Evolutionary conservation across 2,888 invertebrate species (phyloP).

Genomic region (Eupithecia subfuscata): DNA sequence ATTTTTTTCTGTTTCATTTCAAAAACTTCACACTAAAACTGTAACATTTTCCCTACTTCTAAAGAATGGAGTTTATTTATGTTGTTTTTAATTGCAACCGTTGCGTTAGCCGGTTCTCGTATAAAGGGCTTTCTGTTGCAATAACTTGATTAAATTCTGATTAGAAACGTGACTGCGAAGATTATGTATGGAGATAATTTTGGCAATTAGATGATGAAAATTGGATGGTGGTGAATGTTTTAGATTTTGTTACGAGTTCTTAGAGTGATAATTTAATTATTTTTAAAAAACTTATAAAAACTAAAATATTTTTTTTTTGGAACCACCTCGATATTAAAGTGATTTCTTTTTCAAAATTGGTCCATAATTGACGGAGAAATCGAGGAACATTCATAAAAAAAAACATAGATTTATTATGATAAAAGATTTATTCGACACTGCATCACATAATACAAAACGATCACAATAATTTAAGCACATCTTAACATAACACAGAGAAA

Average conservation of each 20-base stretch:
- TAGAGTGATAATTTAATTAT: background rate
- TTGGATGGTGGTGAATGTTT: background rate
- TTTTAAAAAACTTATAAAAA: no score
- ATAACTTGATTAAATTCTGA: constrained; percentile 26
- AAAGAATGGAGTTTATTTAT: constrained; percentile 28
- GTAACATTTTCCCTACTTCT: constrained; percentile 25
- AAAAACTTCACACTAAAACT: constrained; percentile 6
- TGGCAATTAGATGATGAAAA: constrained; percentile 18
- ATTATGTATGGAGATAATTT: constrained; percentile 17
- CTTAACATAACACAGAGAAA: no score
- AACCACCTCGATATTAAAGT: no score
- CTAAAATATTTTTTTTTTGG: no score
- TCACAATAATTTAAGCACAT: no score
- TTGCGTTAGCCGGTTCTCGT: constrained; percentile 19
- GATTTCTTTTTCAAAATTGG: no score
- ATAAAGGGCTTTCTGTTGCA: constrained; percentile 34
- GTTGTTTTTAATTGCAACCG: constrained; percentile 32
- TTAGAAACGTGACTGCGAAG: constrained; percentile 29
- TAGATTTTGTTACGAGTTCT: background rate
- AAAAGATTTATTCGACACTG: no score
- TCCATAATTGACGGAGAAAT: no score
- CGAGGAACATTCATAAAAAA: no score
- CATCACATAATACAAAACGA: no score
- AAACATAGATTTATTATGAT: no score
- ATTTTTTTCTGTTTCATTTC: no score